Percentiles rank a stretch among this genome's conserved stretches.
Evolutionary conservation across 1,140 invertebrate species (phyloP).

Genomic region (Aphaenogaster ashmeadi): DNA sequence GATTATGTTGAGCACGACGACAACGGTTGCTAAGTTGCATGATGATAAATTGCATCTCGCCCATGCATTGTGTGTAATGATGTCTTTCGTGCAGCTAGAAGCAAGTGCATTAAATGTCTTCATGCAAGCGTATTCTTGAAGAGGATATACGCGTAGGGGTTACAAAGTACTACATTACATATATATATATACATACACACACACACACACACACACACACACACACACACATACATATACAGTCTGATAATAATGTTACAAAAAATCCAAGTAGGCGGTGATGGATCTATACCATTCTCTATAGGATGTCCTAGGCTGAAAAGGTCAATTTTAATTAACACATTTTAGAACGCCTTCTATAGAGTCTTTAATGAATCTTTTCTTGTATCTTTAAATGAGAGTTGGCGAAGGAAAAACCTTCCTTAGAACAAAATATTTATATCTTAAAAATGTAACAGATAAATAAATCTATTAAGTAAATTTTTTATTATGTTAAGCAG

Average conservation of each 20-base stretch:
- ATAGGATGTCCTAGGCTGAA: neutral
- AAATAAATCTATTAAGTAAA: neutral
- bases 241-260: neutral
- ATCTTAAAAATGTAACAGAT: neutral
- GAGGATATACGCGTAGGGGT: neutral
- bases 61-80: constrained; percentile 28
- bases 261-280: constrained; percentile 26
- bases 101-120: constrained; percentile 37
- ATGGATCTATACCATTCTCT: neutral
- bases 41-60: constrained; percentile 54
- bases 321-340: constrained; percentile 23
- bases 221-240: neutral
- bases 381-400: neutral
- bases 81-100: constrained; percentile 22
- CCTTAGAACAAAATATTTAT: neutral
- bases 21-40: constrained; percentile 34
- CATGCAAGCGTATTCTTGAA: neutral
- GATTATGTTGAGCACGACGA: constrained; percentile 41
- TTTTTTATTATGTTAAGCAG: neutral
- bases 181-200: neutral
- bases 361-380: neutral
- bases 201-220: too few relatives aligned
- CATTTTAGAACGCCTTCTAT: neutral
- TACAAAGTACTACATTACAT: neutral
- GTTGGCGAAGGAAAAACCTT: neutral